These are phyloP conservation scores for Eledone cirrhosa DNA, from an alignment of 2,888 invertebrate genomes.

Conservation along the genomic window DNA sequence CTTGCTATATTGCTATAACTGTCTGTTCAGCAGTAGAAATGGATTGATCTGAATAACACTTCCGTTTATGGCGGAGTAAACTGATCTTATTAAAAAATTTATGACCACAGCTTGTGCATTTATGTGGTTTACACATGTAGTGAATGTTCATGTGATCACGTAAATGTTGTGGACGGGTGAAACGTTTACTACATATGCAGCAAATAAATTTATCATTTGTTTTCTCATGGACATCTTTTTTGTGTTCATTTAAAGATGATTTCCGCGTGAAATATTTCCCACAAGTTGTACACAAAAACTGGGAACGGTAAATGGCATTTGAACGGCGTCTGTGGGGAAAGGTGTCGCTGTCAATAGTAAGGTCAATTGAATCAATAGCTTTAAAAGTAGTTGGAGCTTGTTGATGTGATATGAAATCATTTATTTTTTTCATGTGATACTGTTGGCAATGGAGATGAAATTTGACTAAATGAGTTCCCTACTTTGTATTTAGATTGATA, in stretches of 20 bases:
- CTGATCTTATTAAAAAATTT: constrained; percentile 27
- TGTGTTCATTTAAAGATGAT: constrained; percentile 21
- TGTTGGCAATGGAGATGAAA: background rate
- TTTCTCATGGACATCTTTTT: constrained; percentile 16
- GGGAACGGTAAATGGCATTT: constrained; percentile 9
- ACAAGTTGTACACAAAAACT: constrained; percentile 3
- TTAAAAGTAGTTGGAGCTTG: background rate
- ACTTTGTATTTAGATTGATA: constrained; percentile 3
- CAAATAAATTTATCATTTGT: constrained; percentile 22
- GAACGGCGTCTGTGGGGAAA: background rate
- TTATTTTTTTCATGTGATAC: constrained; percentile 3
- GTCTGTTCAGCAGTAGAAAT: too few relatives aligned
- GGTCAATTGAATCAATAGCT: background rate
- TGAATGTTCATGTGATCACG: constrained; percentile 28
- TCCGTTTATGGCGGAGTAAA: constrained; percentile 24
- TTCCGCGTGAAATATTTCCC: constrained; percentile 23
- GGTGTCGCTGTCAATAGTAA: background rate
- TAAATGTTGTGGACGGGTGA: constrained; percentile 23
- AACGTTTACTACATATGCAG: constrained; percentile 21
- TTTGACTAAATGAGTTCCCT: background rate
- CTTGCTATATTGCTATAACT: too few relatives aligned
- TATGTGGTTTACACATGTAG: constrained; percentile 20
- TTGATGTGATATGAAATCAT: background rate
- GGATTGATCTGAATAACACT: constrained; percentile 7
- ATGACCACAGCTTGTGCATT: constrained; percentile 10